These are phyloP conservation scores for Tauraco erythrolophus DNA, from an alignment of 2,113 vertebrate genomes.

Conservation along the genomic window DNA sequence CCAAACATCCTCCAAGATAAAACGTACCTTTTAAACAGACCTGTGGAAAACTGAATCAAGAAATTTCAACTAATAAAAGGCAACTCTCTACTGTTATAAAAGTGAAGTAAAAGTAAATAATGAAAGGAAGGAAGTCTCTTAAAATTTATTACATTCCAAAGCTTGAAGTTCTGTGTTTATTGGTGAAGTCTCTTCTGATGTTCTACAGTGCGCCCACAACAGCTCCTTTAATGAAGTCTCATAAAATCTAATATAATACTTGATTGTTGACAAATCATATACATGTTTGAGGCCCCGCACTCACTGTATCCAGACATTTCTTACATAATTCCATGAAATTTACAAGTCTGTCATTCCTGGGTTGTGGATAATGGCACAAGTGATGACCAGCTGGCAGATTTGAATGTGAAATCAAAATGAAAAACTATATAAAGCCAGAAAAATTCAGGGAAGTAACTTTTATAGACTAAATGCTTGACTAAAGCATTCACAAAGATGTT, in stretches of 20 bases:
- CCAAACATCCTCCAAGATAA: constrained; percentile 83
- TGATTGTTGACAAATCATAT: constrained; percentile 86
- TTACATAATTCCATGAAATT: constrained; percentile 54
- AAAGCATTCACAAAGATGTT: constrained; percentile 21
- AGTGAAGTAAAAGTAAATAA: constrained; percentile 87
- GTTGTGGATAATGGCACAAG: constrained; percentile 35
- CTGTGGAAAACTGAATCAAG: constrained; percentile 82
- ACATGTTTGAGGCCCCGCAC: constrained; percentile 45
- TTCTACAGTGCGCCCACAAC: constrained; percentile 85
- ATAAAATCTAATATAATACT: constrained; percentile 89
- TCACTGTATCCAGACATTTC: constrained; percentile 21
- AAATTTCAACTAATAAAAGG: constrained; percentile 88
- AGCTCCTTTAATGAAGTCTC: constrained; percentile 88
- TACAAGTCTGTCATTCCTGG: constrained; percentile 20
- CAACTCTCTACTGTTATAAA: constrained; percentile 84
- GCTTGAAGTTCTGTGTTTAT: constrained; percentile 84
- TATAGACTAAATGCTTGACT: constrained; percentile 30
- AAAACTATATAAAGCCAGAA: constrained; percentile 56
- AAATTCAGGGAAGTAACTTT: constrained; percentile 34
- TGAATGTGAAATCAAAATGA: constrained; percentile 50
- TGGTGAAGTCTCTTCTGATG: constrained; percentile 88
- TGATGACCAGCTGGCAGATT: constrained; percentile 55
- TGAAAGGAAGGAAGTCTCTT: constrained; percentile 91
- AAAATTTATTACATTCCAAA: constrained; percentile 94
- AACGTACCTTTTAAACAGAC: constrained; percentile 82